phyloP scores from a whole-genome alignment of 2,888 invertebrate genomes.

The Syrista parreyssii region DNA sequence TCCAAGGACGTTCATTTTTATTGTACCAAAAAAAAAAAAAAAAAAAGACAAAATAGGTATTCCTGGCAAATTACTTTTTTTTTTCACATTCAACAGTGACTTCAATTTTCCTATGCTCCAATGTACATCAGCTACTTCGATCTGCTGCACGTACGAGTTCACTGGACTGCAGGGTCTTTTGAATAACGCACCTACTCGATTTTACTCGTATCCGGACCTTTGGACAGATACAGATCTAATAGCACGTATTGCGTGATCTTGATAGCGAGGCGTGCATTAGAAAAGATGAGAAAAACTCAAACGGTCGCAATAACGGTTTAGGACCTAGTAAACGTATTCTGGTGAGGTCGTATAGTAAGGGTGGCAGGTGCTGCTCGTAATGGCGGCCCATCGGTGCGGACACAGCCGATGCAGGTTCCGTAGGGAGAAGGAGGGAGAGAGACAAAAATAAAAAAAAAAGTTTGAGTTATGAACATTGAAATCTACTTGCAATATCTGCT shows the following conservation, averaged over 20 bases:
- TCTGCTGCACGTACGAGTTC: not conserved
- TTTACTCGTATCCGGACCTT: not conserved
- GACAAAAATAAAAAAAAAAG: conserved; percentile 22
- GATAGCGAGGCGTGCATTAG: not conserved
- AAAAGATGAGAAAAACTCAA: not conserved
- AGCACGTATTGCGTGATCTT: not conserved
- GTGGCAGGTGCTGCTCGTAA: conserved; percentile 62
- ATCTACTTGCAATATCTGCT: conserved; percentile 51
- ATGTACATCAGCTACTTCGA: not conserved
- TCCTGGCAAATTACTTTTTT: not conserved
- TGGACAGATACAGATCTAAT: not conserved
- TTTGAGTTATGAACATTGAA: conserved; percentile 48
- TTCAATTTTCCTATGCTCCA: not conserved
- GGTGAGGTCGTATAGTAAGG: conserved; percentile 46
- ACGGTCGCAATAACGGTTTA: conserved; percentile 1
- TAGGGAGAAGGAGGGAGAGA: conserved; percentile 15
- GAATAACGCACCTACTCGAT: not conserved
- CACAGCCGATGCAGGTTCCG: conserved; percentile 23
- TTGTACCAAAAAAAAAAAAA: not conserved
- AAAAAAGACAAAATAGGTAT: not conserved
- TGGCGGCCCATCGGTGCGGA: conserved; percentile 49
- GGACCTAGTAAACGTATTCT: conserved; percentile 31
- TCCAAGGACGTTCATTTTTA: not conserved
- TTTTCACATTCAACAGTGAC: not conserved
- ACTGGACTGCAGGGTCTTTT: not conserved